Conservation (phyloP, 1,140 invertebrate species). For the Drosophila melanogaster region Release_6_plus_ISO1_MT NT_033777.3:31716001-31716500, state of each 20-base stretch:
- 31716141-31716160: conserved; percentile 29
- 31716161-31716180: conserved; percentile 17
- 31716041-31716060: conserved; percentile 6
- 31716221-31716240: conserved; percentile 26
- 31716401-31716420: conserved; percentile 50
- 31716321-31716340: conserved; percentile 23
- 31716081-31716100: conserved; percentile 53
- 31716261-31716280: conserved; percentile 47
- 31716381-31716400: conserved; percentile 52
- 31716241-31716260: conserved; percentile 22
- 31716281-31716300: conserved; percentile 71
- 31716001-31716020: neutral
- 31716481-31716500: conserved; percentile 50
- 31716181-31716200: conserved; percentile 21
- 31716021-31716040: conserved; percentile 19
- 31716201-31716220: conserved; percentile 28
- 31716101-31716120: conserved; percentile 55
- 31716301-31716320: conserved; percentile 23
- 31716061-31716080: conserved; percentile 32
- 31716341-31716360: conserved; percentile 44
- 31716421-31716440: conserved; percentile 56
- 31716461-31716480: conserved; percentile 49
- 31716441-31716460: conserved; percentile 65
- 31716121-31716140: conserved; percentile 37
- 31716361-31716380: conserved; percentile 25